These are phyloP conservation scores for Peromyscus polionotus DNA, from an alignment of 2,113 vertebrate species.

Conservation along the genomic window DNA sequence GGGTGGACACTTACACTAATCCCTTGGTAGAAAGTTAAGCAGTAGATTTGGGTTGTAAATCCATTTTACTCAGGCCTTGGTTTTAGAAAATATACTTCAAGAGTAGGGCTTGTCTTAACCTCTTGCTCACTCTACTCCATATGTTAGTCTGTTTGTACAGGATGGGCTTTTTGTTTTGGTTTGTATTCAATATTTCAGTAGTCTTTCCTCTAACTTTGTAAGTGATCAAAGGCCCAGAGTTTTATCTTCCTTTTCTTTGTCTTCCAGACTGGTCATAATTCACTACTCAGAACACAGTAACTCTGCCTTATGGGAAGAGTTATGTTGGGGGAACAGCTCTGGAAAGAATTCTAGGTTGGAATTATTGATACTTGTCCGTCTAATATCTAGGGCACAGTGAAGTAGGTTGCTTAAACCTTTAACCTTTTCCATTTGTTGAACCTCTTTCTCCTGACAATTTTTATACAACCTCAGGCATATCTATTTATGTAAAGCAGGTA, in stretches of 20 bases:
- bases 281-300: not conserved
- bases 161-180: not conserved
- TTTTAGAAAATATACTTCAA: slow-evolving; percentile 17
- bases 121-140: not conserved
- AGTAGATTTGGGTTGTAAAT: slow-evolving; percentile 33
- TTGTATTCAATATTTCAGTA: not conserved
- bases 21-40: not conserved
- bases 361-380: not conserved
- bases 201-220: slow-evolving; percentile 25
- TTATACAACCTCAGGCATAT: not conserved
- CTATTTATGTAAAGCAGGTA: not conserved
- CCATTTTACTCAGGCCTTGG: not conserved
- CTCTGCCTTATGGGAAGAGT: not conserved
- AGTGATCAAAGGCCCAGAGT: not conserved
- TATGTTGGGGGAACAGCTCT: not conserved
- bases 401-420: not conserved
- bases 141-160: not conserved
- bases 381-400: not conserved
- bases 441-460: not conserved
- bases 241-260: slow-evolving; percentile 20
- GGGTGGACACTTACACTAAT: not conserved
- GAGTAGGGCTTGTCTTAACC: not conserved
- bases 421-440: not conserved
- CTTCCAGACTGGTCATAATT: not conserved
- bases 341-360: not conserved